Base-by-base conservation (phyloP, 1,140 invertebrate species). In the Papilio helenus region DNA sequence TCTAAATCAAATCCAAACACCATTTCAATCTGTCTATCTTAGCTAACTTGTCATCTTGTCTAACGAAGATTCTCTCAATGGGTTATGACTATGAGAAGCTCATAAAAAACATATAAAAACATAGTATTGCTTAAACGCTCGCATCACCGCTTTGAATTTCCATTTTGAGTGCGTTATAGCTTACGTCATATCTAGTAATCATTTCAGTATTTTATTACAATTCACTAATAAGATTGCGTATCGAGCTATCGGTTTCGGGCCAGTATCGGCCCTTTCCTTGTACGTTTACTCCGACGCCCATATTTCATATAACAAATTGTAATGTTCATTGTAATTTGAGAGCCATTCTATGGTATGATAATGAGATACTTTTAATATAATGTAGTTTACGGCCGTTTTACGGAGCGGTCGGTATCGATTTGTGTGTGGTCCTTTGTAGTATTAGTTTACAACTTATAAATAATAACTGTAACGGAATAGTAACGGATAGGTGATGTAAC, bases 321-420 rank as follows among this genome's bases (percentile, higher is more conserved):
- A 81, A 84, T 85, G 83, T 82, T 80, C 79, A 82, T 85, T 85
- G 84, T 85, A 85, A 84, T 82, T 84, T 84, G 83, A 85, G 81
- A 82, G 79, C 49, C 55, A 81, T 82, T 83, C 82, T 81, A 81
- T 82, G 65, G 78, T 84, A 82, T 84, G 83, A 71, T 82, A 82
- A 81, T 84, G 55, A 80, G 76, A 58, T 44, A 73, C 55, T 72
- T 77, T 77, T 77, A 77, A 77, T 77, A 65, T 77, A 77, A 77
- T 77, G 44, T 77, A 77, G 76, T 77, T 76, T 76, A 76, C 73
- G 73, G 73, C 18, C 55, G 44, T 77, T 61, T 29, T n/a, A 58
- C 72, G 61, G 10, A 44, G 44, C 34, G 76, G 76, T 61, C 29
- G 65, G 29, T 76, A 65, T 42, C 44, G 20, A 23, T 23, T 74